Conservation (phyloP, 2,113 vertebrate species). For the Hemiprocne comata region DNA sequence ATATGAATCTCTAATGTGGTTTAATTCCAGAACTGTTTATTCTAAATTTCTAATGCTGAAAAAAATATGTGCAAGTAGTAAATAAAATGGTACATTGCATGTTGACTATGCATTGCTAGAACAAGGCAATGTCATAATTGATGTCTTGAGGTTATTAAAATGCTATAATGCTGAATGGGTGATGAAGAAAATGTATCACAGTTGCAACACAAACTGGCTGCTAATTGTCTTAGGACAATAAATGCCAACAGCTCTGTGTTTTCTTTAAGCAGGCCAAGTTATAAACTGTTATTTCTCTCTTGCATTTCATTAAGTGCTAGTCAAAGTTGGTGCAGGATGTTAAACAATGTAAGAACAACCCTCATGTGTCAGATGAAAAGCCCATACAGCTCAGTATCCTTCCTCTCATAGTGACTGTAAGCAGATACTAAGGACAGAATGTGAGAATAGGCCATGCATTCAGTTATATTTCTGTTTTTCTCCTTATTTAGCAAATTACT, state of each 20-base stretch:
- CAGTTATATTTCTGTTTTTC: not conserved
- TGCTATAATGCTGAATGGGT: slow-evolving; percentile 1
- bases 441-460: not conserved
- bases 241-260: not conserved
- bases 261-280: not conserved
- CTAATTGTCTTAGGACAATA: not conserved
- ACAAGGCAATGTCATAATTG: not conserved
- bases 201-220: not conserved
- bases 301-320: not conserved
- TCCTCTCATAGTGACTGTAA: not conserved
- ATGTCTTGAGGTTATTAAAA: slow-evolving; percentile 12
- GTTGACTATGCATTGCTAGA: not conserved
- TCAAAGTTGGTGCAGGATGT: not conserved
- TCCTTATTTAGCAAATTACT: not conserved
- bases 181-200: not conserved
- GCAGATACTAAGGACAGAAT: not conserved
- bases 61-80: not conserved
- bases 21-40: not conserved
- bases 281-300: not conserved
- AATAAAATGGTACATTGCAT: not conserved
- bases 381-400: not conserved
- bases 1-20: not conserved
- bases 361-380: not conserved
- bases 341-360: not conserved
- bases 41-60: not conserved